phyloP scores from a whole-genome alignment of 2,888 invertebrate species.

The Sepioteuthis lessoniana region DNA sequence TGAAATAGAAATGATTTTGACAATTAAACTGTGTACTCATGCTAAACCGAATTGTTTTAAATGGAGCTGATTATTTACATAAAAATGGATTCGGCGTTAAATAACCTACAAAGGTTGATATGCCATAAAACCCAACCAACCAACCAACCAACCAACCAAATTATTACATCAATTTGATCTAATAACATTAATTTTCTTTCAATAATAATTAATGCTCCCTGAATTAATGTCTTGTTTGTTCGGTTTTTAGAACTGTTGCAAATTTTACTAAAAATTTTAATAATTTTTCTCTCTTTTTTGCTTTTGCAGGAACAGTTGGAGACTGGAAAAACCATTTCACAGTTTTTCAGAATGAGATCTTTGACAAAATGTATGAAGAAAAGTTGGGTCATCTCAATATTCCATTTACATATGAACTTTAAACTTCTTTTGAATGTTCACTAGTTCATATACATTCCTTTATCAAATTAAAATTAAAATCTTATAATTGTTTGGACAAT shows the following conservation, averaged over 20 bases:
- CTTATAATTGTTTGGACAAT: no score
- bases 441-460: not conserved
- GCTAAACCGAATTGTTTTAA: no score
- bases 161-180: no score
- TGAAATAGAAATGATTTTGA: no score
- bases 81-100: no score
- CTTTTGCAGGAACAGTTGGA: slow-evolving; percentile 81
- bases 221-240: not conserved
- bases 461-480: not conserved
- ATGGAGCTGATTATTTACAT: no score
- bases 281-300: not conserved
- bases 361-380: slow-evolving; percentile 78
- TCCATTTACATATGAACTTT: slow-evolving; percentile 60
- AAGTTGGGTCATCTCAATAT: slow-evolving; percentile 63
- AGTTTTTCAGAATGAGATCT: slow-evolving; percentile 81
- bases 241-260: no score
- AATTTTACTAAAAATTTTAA: not conserved
- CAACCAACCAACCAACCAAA: no score
- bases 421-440: not conserved
- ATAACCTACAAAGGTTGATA: no score
- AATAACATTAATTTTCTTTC: no score
- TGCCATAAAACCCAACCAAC: no score
- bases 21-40: no score
- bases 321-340: slow-evolving; percentile 89
- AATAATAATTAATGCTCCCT: not conserved